Evolutionary conservation across 2,797 vertebrate species (phyloP).

Genomic region (Urosaurus nigricauda): DNA sequence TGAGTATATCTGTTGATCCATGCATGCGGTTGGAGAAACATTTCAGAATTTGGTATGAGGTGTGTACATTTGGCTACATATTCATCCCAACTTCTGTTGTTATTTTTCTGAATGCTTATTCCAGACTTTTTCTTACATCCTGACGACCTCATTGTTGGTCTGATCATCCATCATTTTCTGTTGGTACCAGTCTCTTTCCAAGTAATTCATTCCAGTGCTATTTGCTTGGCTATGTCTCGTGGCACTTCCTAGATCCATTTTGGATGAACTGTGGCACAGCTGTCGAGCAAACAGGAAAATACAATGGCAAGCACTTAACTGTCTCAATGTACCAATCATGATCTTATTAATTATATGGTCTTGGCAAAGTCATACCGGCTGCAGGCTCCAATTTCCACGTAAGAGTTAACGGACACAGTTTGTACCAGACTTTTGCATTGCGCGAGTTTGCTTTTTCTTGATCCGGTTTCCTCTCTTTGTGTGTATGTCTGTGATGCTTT

Average conservation of each 20-base stretch:
- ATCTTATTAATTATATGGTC: slow-evolving; percentile 66
- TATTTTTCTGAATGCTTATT: background rate
- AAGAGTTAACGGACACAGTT: slow-evolving; percentile 54
- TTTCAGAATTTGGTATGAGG: background rate
- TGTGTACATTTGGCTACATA: background rate
- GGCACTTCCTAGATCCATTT: slow-evolving; percentile 42
- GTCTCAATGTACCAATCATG: slow-evolving; percentile 70
- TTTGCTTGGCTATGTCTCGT: slow-evolving; percentile 11
- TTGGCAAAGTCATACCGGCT: slow-evolving; percentile 48
- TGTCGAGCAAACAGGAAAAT: slow-evolving; percentile 52
- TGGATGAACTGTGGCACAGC: slow-evolving; percentile 68
- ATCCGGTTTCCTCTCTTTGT: slow-evolving; percentile 59
- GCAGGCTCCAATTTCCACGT: slow-evolving; percentile 17
- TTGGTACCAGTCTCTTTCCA: slow-evolving; percentile 30
- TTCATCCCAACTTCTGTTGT: background rate
- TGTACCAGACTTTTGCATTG: slow-evolving; percentile 63
- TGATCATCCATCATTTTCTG: background rate
- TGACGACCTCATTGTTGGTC: background rate
- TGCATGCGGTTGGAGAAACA: background rate
- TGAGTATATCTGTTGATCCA: background rate
- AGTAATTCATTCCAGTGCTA: slow-evolving; percentile 17
- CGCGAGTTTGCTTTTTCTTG: slow-evolving; percentile 61
- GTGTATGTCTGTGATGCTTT: slow-evolving; percentile 47
- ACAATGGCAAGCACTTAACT: slow-evolving; percentile 52
- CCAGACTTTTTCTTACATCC: background rate